Base-by-base conservation (phyloP, 2,888 invertebrate species). In the Lasioglossum malachurum region DNA sequence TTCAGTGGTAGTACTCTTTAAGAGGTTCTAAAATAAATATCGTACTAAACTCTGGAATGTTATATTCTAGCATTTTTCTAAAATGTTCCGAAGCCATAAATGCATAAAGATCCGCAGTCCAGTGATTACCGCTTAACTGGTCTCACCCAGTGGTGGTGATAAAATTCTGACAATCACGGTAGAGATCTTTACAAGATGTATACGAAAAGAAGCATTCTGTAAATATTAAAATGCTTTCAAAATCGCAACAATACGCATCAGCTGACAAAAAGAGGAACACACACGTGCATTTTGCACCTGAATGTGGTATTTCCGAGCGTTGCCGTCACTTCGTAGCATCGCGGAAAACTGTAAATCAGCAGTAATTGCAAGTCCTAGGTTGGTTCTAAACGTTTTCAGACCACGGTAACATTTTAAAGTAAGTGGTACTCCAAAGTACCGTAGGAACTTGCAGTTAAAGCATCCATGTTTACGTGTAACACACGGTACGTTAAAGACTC, bases 361-460 rank as follows among this genome's bases (percentile, higher is more conserved):
- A 10, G 53, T n/a, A 57, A 57, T 23, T 23, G 53, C 53, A 57
- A 57, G 53, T n/a, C 10, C 53, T n/a, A 10, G 53, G n/a, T 8
- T 57, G 53, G n/a, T 57, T 57, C 53, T 57, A 57, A 57, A 57
- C 53, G 53, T 57, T 57, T n/a, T n/a, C n/a, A 23, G 53, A n/a
- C 53, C 53, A 23, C 53, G 53, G 53, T 23, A 53, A 53, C 53
- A n/a, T 57, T 57, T 57, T 57, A n/a, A 57, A 57, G 53, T 57
- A 57, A 57, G 53, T 57, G 53, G 53, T 57, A 57, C 53, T 57
- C 23, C n/a, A 0, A 57, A 23, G 23, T 10, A n/a, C 53, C 53
- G n/a, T 57, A n/a, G 10, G 23, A 57, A 57, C 53, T 57, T 53
- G 19, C 23, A 53, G 53, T 53, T 57, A n/a, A 10, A 57, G n/a